phyloP scores from a whole-genome alignment of 92 coral and sea anemone species.

The Chrysogorgia sp. region DNA sequence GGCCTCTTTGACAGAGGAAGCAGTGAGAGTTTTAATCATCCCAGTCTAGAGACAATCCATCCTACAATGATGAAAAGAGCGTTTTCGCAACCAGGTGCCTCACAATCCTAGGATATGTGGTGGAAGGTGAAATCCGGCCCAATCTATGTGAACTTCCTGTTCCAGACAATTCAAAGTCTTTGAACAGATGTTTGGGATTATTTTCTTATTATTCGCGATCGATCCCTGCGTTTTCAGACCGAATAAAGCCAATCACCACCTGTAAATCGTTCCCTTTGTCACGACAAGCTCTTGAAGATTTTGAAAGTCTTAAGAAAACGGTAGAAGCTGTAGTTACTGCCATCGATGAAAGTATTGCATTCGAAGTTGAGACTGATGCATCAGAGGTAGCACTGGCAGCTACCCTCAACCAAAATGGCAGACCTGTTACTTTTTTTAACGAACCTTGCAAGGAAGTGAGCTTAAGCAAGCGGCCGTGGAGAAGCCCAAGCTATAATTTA shows the following conservation, averaged over 20 bases:
- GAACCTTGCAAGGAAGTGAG: conserved; percentile 42
- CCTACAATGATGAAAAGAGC: conserved; percentile 46
- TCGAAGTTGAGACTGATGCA: conserved; percentile 63
- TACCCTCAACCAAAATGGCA: conserved; percentile 48
- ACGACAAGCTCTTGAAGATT: conserved; percentile 25
- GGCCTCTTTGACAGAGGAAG: too few relatives aligned
- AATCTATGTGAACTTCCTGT: conserved; percentile 40
- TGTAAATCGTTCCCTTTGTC: conserved; percentile 30
- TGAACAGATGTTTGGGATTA: conserved; percentile 38
- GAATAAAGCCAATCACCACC: conserved; percentile 30
- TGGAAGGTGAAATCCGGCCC: conserved; percentile 24
- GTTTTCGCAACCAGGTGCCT: conserved; percentile 39
- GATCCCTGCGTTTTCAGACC: conserved; percentile 33
- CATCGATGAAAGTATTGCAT: conserved; percentile 53
- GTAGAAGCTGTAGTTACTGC: conserved; percentile 36
- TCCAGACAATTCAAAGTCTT: conserved; percentile 42
- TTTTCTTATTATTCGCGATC: conserved; percentile 34
- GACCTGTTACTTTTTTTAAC: conserved; percentile 45
- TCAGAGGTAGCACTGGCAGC: conserved; percentile 47
- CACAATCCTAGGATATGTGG: conserved; percentile 28
- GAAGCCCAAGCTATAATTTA: conserved; percentile 36
- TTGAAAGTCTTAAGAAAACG: conserved; percentile 40
- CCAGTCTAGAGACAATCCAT: too few relatives aligned
- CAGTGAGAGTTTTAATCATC: too few relatives aligned
- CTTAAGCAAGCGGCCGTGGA: conserved; percentile 33